phyloP scores from a whole-genome alignment of 1,140 invertebrate species.

The Zaprionus taronus region DNA sequence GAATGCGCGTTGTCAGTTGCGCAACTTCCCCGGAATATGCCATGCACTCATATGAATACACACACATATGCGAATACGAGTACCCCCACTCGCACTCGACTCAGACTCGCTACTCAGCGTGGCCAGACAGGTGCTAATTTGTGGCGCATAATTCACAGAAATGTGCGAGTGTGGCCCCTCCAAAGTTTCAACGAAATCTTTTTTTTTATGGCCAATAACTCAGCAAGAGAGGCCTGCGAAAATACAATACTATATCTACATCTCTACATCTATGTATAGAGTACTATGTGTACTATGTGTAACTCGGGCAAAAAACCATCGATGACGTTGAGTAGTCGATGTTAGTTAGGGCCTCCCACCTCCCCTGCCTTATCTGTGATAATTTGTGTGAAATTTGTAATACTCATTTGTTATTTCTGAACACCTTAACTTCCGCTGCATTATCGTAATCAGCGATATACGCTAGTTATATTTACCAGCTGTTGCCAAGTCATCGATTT shows the following conservation, averaged over 20 bases:
- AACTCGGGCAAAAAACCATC: not conserved
- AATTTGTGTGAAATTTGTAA: constrained; percentile 17
- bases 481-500: constrained; percentile 7
- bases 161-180: constrained; percentile 64
- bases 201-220: constrained; percentile 69
- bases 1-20: constrained; percentile 30
- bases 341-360: not conserved
- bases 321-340: constrained; percentile 15
- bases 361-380: constrained; percentile 18
- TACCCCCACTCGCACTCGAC: not conserved
- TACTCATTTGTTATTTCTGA: not conserved
- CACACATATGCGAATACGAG: not conserved
- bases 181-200: constrained; percentile 52
- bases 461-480: not conserved
- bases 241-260: not conserved
- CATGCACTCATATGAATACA: constrained; percentile 6
- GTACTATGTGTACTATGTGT: not conserved
- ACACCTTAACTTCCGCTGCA: constrained; percentile 24
- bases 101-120: constrained; percentile 27
- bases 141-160: constrained; percentile 76
- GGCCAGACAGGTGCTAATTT: constrained; percentile 71
- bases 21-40: constrained; percentile 35
- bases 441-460: constrained; percentile 6
- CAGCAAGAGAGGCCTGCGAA: constrained; percentile 18
- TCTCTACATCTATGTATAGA: not conserved